Conservation (phyloP, 64 coral and sea anemone species). For the Montipora cactus region DNA sequence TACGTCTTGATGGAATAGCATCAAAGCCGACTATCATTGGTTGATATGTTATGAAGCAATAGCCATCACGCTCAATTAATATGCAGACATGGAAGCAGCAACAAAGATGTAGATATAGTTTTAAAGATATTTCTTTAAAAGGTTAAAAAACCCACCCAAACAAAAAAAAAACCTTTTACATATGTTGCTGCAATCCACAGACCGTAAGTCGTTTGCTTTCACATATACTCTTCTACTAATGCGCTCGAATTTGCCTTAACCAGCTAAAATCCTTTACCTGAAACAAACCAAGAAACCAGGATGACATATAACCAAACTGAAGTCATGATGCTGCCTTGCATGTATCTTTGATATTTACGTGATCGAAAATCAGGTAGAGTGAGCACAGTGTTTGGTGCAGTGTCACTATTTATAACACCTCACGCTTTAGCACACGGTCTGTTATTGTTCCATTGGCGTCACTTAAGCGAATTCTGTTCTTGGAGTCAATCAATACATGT, state of each 20-base stretch:
- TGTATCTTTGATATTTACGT: neutral
- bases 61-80: too few species aligned
- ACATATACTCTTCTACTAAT: too few species aligned
- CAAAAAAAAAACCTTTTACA: too few species aligned
- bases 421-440: neutral
- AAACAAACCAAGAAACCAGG: neutral
- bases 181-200: too few species aligned
- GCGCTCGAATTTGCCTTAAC: too few species aligned
- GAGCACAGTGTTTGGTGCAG: neutral
- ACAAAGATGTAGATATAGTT: neutral
- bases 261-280: neutral
- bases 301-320: neutral
- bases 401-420: neutral
- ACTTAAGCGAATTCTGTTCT: neutral
- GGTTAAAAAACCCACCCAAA: too few species aligned
- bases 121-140: too few species aligned
- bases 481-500: neutral
- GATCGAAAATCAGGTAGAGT: neutral
- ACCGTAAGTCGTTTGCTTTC: too few species aligned
- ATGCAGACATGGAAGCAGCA: neutral
- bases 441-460: neutral
- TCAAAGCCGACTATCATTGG: too few species aligned
- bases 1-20: too few species aligned
- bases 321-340: neutral
- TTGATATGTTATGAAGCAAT: too few species aligned